Conservation (phyloP, 2,888 invertebrate species). For the Cheilosia impressa region DNA sequence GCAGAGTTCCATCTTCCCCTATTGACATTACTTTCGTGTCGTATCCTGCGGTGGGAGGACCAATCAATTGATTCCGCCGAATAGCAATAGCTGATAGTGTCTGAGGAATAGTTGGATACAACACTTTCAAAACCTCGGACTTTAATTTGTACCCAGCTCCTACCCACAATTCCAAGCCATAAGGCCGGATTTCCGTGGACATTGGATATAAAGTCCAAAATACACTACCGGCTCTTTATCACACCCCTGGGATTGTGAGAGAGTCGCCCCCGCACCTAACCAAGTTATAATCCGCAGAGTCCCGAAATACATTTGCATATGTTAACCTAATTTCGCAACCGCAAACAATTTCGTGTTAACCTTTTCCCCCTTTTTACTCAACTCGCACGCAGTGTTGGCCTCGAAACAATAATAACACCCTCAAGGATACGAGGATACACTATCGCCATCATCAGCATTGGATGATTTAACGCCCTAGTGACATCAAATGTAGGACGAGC, state of each 20-base stretch:
- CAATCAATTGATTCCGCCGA: too few relatives aligned
- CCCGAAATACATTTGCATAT: slow-evolving; percentile 56
- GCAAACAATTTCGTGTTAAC: slow-evolving; percentile 38
- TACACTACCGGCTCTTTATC: not conserved
- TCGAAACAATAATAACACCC: slow-evolving; percentile 37
- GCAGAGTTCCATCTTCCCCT: too few relatives aligned
- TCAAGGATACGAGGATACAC: slow-evolving; percentile 23
- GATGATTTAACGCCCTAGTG: slow-evolving; percentile 58
- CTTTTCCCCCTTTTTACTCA: slow-evolving; percentile 26
- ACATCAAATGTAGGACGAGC: slow-evolving; percentile 27
- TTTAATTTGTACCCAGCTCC: too few relatives aligned
- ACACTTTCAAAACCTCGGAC: too few relatives aligned
- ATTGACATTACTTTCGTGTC: too few relatives aligned
- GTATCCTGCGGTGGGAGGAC: too few relatives aligned
- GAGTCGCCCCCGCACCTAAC: not conserved
- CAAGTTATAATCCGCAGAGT: not conserved
- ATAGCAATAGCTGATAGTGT: too few relatives aligned
- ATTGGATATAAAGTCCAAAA: not conserved
- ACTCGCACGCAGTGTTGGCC: not conserved
- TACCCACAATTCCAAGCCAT: too few relatives aligned
- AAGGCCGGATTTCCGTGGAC: not conserved
- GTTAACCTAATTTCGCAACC: slow-evolving; percentile 50
- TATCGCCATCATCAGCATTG: slow-evolving; percentile 31
- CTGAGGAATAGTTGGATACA: too few relatives aligned
- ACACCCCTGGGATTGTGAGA: not conserved